These are phyloP conservation scores for Mycetomoellerius zeteki DNA, from an alignment of 1,140 invertebrate species.

Conservation along the genomic window DNA sequence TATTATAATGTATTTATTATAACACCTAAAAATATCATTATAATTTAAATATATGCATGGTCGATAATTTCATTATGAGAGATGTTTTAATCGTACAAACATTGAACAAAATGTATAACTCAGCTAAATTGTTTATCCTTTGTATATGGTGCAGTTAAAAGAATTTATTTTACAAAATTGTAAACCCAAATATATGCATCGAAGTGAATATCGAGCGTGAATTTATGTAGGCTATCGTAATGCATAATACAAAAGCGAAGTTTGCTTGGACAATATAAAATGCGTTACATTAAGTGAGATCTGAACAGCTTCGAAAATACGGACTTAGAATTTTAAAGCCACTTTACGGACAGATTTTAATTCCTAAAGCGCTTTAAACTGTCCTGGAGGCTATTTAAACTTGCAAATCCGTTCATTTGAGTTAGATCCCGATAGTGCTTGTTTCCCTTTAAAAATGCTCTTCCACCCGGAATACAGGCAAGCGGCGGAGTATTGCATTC, in stretches of 20 bases:
- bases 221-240: conserved; percentile 12
- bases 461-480: conserved; percentile 30
- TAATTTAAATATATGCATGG: neutral
- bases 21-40: conserved; percentile 7
- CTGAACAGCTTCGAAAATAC: conserved; percentile 53
- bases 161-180: conserved; percentile 41
- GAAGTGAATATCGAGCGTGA: conserved; percentile 4
- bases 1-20: neutral
- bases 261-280: conserved; percentile 44
- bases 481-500: conserved; percentile 46
- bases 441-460: conserved; percentile 58
- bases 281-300: conserved; percentile 36
- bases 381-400: conserved; percentile 59
- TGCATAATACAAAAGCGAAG: conserved; percentile 18
- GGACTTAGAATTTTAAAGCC: conserved; percentile 64
- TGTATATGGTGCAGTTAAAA: neutral
- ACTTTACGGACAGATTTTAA: conserved; percentile 61
- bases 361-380: conserved; percentile 66
- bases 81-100: conserved; percentile 6
- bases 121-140: neutral
- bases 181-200: neutral
- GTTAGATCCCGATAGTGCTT: conserved; percentile 50
- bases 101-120: neutral
- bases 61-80: neutral
- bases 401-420: conserved; percentile 65